Percentiles rank a stretch among this genome's conserved stretches.
Conservation (phyloP, 1,140 invertebrate genomes). For the Papilio polytes region DNA sequence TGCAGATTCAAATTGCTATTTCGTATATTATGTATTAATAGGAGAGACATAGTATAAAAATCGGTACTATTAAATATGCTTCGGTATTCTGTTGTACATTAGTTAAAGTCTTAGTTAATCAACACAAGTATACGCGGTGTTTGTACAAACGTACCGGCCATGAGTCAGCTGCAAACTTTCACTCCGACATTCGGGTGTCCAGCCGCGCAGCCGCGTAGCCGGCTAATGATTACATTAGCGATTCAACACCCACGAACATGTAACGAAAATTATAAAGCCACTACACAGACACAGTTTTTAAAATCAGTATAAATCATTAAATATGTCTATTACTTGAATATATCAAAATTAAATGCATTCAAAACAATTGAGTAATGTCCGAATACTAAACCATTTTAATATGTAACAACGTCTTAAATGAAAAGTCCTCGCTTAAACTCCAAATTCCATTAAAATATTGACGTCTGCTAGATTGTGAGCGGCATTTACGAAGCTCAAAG, state of each 20-base stretch:
- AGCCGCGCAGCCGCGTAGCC: not conserved
- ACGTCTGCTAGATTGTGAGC: too few species aligned
- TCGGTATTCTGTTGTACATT: not conserved
- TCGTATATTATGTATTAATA: too few species aligned
- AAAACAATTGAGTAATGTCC: too few species aligned
- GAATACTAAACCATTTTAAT: too few species aligned
- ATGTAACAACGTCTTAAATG: too few species aligned
- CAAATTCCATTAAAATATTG: too few species aligned
- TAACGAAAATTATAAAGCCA: not conserved
- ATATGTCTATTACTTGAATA: not conserved
- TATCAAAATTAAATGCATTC: too few species aligned
- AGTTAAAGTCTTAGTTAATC: not conserved
- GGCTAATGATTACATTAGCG: not conserved
- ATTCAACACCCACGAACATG: not conserved
- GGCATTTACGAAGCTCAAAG: too few species aligned
- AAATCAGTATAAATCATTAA: not conserved
- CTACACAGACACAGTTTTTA: not conserved
- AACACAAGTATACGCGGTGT: not conserved
- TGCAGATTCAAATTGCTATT: too few species aligned
- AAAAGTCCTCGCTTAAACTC: too few species aligned
- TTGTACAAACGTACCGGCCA: not conserved
- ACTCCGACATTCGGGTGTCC: slow-evolving; percentile 4
- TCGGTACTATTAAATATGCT: not conserved
- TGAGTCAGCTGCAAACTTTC: slow-evolving; percentile 1
- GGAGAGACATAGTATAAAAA: not conserved